Conservation (phyloP, 2,113 vertebrate species). For the Quiscalus mexicanus region DNA sequence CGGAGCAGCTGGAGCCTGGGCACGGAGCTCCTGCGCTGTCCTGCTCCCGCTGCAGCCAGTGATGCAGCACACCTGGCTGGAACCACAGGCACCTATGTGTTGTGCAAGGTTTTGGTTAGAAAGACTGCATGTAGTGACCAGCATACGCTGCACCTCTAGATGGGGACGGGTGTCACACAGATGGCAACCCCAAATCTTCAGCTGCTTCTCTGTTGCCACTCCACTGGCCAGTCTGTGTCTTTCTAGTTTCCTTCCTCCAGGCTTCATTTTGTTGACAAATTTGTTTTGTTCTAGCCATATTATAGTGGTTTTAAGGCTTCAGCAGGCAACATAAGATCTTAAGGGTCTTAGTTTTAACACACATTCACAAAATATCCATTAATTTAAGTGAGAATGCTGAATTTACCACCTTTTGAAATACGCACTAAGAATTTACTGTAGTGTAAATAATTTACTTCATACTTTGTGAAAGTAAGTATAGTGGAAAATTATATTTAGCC, state of each 20-base stretch:
- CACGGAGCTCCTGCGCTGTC: fast-evolving
- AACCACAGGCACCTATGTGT: fast-evolving
- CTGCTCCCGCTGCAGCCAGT: fast-evolving
- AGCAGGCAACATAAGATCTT: neutral
- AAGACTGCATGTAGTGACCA: fast-evolving
- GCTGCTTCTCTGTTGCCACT: neutral
- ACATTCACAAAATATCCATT: neutral
- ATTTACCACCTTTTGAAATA: constrained; percentile 46
- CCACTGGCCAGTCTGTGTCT: neutral
- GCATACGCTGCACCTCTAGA: fast-evolving
- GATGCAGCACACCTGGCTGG: neutral
- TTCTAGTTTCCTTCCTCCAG: neutral
- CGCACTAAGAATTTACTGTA: constrained; percentile 29
- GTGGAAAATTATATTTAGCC: constrained; percentile 72
- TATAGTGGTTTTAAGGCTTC: neutral
- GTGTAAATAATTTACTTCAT: constrained; percentile 54
- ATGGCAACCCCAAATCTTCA: neutral
- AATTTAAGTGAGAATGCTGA: neutral
- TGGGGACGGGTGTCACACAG: neutral
- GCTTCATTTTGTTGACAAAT: neutral
- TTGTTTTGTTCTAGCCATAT: neutral
- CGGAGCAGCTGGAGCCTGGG: too few relatives aligned
- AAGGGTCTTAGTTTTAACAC: neutral
- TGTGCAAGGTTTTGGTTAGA: fast-evolving
- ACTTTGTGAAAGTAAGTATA: constrained; percentile 25